Percentiles rank a stretch among this genome's conserved stretches.
phyloP scores from a whole-genome alignment of 2,888 invertebrate genomes.

The Atrina japonica region DNA sequence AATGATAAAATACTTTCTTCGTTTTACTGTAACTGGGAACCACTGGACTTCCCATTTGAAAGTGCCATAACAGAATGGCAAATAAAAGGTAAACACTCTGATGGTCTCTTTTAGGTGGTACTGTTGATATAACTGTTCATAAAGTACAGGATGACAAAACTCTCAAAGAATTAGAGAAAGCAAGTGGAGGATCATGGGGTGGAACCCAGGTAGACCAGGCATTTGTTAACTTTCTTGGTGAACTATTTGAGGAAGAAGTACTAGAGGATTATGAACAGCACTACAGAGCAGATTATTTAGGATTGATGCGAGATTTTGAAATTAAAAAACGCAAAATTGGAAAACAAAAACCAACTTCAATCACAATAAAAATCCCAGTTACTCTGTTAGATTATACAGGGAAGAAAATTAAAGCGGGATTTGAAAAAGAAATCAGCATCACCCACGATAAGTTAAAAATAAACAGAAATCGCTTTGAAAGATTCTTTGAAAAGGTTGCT shows the following conservation, averaged over 20 bases:
- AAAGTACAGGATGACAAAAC: constrained; percentile 31
- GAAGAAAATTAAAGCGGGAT: constrained; percentile 20
- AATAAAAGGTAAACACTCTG: too few relatives aligned
- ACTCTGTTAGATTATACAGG: constrained; percentile 41
- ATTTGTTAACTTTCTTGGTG: constrained; percentile 36
- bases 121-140: constrained; percentile 49
- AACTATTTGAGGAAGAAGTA: constrained; percentile 24
- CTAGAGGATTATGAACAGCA: constrained; percentile 40
- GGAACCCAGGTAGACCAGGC: constrained; percentile 46
- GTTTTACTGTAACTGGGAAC: too few relatives aligned
- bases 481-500: constrained; percentile 44
- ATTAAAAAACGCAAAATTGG: constrained; percentile 57
- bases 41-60: too few relatives aligned
- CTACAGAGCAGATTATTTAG: constrained; percentile 49
- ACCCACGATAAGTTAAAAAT: constrained; percentile 50
- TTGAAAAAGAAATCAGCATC: constrained; percentile 41
- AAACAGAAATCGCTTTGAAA: constrained; percentile 44
- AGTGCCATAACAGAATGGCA: too few relatives aligned
- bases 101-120: constrained; percentile 48
- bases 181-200: constrained; percentile 48
- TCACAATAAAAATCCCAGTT: constrained; percentile 54
- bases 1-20: too few relatives aligned
- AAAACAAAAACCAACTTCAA: constrained; percentile 26
- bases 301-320: constrained; percentile 56
- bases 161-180: constrained; percentile 42